Evolutionary conservation across 2,797 vertebrate species (phyloP).

Genomic region (Schizopygopsis malacanthus): DNA sequence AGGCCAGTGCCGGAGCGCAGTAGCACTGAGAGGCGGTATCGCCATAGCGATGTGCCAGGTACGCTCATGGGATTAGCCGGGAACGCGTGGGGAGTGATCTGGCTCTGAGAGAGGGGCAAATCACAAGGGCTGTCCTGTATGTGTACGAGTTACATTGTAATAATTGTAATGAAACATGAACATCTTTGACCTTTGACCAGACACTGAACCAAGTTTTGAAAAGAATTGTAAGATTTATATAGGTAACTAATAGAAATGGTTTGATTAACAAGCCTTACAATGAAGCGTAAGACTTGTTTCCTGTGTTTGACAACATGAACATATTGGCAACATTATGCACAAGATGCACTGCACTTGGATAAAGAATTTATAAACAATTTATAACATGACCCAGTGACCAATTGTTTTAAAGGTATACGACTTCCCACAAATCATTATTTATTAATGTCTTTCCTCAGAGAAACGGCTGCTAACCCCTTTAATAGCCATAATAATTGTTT

Average conservation of each 20-base stretch:
- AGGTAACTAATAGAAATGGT: not conserved
- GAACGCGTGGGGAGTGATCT: constrained; percentile 62
- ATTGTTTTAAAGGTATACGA: not conserved
- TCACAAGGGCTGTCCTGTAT: constrained; percentile 59
- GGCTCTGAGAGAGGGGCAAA: constrained; percentile 70
- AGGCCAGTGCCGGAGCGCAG: constrained; percentile 74
- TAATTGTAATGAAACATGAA: not conserved
- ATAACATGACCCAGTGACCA: not conserved
- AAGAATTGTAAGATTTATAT: not conserved
- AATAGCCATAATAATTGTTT: not conserved
- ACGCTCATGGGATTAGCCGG: constrained; percentile 84
- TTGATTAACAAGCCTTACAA: not conserved
- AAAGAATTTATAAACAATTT: not conserved
- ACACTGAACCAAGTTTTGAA: not conserved
- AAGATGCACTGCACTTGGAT: not conserved
- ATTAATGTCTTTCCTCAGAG: not conserved
- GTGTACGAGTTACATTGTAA: not conserved
- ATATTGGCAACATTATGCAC: not conserved
- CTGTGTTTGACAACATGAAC: not conserved
- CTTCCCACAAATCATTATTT: not conserved
- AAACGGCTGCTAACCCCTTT: not conserved
- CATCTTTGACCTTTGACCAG: constrained; percentile 2
- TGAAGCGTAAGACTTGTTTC: not conserved
- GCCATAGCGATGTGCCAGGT: constrained; percentile 87
- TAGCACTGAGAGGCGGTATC: constrained; percentile 80